Base-by-base conservation (phyloP, 2,888 invertebrate genomes). In the Eupithecia inturbata region DNA sequence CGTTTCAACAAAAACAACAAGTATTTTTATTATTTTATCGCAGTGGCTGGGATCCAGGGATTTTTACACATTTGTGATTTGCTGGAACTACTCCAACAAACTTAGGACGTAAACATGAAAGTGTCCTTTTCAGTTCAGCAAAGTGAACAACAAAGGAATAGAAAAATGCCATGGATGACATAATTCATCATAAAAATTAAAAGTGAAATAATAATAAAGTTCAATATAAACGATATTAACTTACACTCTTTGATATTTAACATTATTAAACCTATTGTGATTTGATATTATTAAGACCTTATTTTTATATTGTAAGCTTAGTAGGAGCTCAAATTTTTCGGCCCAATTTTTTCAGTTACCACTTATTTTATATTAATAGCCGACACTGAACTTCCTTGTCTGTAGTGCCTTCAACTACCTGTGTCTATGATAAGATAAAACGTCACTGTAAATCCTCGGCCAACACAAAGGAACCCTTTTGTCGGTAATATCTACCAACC, bases 21-120 rank as follows among this genome's bases (percentile, higher is more conserved):
- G 82, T 83, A 84, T 85, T 82, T 87, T 84, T 82, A 81, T 83
- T 81, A 84, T 82, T 89, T 87, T 85, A 86, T 85, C 77, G 81
- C 80, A 71, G 85, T 86, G 85, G 86, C 86, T 84, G 81, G 81
- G 84, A 87, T 88, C 87, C 87, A 87, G 82, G 68, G 75, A 84
- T 87, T 89, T 88, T 88, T 82, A 82, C 82, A 79, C 84, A 83
- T 85, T 76, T 82, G 80, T 79, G 80, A 73, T 73, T 78, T 71
- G 78, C 87, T 92, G 93, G 92, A 92, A 85, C 77, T 80, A 84
- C 80, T 90, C 92, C 93, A 92, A 92, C 87, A 88, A 91, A 91
- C 83, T 91, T 88, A 77, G 75, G 80, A 81, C 85, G 84, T 84
- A 88, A 90, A 89, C 89, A 88, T 86, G 89, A 86, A 89, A 86